phyloP scores from a whole-genome alignment of 1,140 invertebrate species.

The Temnothorax longispinosus region DNA sequence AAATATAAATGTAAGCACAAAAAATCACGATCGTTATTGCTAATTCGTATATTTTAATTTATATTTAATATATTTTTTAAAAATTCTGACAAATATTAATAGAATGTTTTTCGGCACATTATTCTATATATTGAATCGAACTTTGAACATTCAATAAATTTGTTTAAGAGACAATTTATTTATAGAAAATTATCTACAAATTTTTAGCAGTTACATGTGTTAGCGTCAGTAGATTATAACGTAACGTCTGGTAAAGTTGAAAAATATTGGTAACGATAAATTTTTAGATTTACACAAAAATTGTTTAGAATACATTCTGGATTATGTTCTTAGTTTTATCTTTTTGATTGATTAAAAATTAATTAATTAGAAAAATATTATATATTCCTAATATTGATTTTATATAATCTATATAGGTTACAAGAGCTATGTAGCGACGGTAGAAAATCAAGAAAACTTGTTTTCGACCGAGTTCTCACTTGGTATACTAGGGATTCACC shows the following conservation, averaged over 20 bases:
- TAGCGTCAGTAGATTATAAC: not conserved
- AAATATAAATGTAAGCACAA: not conserved
- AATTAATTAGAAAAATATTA: not conserved
- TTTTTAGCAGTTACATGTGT: not conserved
- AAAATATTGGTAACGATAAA: not conserved
- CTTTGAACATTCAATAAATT: not conserved
- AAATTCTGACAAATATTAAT: not conserved
- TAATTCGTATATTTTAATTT: not conserved
- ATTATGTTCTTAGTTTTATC: not conserved
- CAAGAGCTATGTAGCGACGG: not conserved
- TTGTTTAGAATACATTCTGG: not conserved
- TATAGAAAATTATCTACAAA: not conserved
- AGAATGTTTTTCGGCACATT: not conserved
- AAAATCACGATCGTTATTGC: not conserved
- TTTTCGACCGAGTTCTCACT: not conserved
- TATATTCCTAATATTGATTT: not conserved
- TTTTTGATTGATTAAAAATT: not conserved
- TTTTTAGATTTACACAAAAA: not conserved
- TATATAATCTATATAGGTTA: too few relatives aligned
- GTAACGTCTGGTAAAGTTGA: not conserved
- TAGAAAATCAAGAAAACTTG: constrained; percentile 9
- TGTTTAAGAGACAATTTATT: not conserved
- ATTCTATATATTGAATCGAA: too few relatives aligned
- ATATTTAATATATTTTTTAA: not conserved
- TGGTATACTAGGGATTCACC: not conserved